Base-by-base conservation (phyloP, 1,140 invertebrate species). In the Nilaparvata lugens region DNA sequence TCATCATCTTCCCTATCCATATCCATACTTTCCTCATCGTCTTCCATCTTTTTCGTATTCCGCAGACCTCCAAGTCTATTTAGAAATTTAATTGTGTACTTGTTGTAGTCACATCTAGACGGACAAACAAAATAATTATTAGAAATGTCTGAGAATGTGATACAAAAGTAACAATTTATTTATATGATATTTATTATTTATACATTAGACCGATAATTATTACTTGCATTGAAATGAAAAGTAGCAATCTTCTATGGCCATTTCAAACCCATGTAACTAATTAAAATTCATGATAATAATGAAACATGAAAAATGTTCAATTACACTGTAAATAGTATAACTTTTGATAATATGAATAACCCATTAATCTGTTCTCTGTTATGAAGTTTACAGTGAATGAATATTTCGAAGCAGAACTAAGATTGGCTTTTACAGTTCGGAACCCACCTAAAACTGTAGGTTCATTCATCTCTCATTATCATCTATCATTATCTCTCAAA, bases 51-150 rank as follows among this genome's bases (percentile, higher is more conserved):
- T 3, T 73, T 68, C 19, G 76, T 75, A 42, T 58, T 73, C 0
- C 69, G 70, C 28, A 71, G 70, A 11, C 53, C 58, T 63, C 79
- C 81, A 4, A 84, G 73, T 2, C 73, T 77, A 60, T 77, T 69
- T 1, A 90, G 74, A 64, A 85, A 87, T 14, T 76, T 75, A 55
- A 88, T 76, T 0, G 87, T 89, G 65, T 87, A 90, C 67, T 88
- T 86, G 71, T 90, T 91, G 68, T 84, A 89, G 73, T 91, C 87
- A 68, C 87, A 90, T 67, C 86, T 89, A 68, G 42, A 83, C 82
- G 62, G 66, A 64, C 52, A 13, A 62, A 52, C 19, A 56, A 68
- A 69, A 63, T 40, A 57, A 64, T 62, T 24, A 63, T 65, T 57
- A 56, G 51, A 53, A 53, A 58, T 43, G 52, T 60, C 52, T 55